These are phyloP conservation scores for Hypsibius dujardini DNA, from an alignment of 1,140 invertebrate genomes.

Conservation along the genomic window DNA sequence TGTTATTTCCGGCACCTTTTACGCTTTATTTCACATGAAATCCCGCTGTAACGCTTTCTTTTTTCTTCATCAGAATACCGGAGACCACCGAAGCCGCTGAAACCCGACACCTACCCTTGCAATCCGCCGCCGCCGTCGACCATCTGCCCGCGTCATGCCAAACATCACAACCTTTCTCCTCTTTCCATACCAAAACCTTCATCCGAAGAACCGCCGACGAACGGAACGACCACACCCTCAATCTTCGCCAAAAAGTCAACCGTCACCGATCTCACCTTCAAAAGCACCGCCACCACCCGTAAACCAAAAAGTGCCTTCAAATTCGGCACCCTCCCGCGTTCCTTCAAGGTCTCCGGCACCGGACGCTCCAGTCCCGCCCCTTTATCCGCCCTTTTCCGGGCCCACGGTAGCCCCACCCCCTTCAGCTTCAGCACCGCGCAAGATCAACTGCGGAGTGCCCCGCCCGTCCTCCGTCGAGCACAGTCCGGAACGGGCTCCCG, in stretches of 20 bases:
- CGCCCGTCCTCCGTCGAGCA: not conserved
- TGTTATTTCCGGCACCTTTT: too few species aligned
- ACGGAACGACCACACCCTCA: too few species aligned
- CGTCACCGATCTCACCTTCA: too few species aligned
- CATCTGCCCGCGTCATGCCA: not conserved
- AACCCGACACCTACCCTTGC: too few species aligned
- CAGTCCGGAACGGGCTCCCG: not conserved
- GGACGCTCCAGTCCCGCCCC: not conserved
- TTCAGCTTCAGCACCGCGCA: not conserved
- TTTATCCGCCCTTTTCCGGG: too few species aligned
- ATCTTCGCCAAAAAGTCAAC: too few species aligned
- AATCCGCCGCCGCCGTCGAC: not conserved
- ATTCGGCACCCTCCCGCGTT: constrained; percentile 7
- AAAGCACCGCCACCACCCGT: not conserved
- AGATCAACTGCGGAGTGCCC: not conserved
- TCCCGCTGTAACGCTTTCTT: too few species aligned
- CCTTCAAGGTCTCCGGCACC: not conserved
- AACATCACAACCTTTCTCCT: not conserved
- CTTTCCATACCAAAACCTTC: not conserved
- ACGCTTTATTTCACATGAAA: too few species aligned
- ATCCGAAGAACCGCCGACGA: too few species aligned
- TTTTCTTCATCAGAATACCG: too few species aligned
- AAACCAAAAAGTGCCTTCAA: not conserved
- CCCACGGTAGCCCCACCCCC: too few species aligned
- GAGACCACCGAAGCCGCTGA: too few species aligned